phyloP scores from a whole-genome alignment of 2,113 vertebrate genomes.

The Thunnus thynnus region DNA sequence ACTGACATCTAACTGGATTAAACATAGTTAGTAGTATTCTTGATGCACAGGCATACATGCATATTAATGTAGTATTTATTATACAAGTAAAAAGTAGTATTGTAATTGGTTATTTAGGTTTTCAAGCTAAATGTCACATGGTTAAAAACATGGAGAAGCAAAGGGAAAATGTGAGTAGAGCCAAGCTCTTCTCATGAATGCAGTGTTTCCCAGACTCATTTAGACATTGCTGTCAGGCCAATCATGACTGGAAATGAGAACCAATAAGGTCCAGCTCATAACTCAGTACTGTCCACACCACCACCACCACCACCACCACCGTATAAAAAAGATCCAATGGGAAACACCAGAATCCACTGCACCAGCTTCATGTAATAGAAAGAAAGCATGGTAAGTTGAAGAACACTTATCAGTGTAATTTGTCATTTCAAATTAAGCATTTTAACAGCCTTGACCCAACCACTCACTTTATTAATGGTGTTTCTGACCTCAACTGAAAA shows the following conservation, averaged over 20 bases:
- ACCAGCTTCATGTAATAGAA: constrained; percentile 36
- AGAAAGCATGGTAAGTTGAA: constrained; percentile 43
- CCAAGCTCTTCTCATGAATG: constrained; percentile 47
- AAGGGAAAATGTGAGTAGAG: constrained; percentile 44
- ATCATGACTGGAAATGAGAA: constrained; percentile 38
- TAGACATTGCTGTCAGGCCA: constrained; percentile 25
- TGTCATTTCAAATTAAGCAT: too few species aligned
- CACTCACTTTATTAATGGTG: too few species aligned
- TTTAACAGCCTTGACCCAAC: too few species aligned
- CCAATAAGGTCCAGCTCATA: neutral
- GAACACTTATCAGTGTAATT: too few species aligned
- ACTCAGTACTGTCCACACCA: constrained; percentile 27
- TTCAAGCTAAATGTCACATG: constrained; percentile 37
- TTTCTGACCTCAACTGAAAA: too few species aligned
- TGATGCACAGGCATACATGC: constrained; percentile 66
- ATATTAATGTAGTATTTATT: constrained; percentile 33
- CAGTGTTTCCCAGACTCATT: constrained; percentile 63
- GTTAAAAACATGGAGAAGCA: constrained; percentile 56
- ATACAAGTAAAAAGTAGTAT: constrained; percentile 33
- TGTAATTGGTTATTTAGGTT: constrained; percentile 32
- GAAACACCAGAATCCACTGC: constrained; percentile 65
- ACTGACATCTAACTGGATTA: neutral
- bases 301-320: constrained; percentile 4
- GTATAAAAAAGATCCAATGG: constrained; percentile 15
- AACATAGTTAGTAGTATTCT: constrained; percentile 25